These are phyloP conservation scores for Smittia aterrima DNA, from an alignment of 2,888 invertebrate genomes.

Conservation along the genomic window DNA sequence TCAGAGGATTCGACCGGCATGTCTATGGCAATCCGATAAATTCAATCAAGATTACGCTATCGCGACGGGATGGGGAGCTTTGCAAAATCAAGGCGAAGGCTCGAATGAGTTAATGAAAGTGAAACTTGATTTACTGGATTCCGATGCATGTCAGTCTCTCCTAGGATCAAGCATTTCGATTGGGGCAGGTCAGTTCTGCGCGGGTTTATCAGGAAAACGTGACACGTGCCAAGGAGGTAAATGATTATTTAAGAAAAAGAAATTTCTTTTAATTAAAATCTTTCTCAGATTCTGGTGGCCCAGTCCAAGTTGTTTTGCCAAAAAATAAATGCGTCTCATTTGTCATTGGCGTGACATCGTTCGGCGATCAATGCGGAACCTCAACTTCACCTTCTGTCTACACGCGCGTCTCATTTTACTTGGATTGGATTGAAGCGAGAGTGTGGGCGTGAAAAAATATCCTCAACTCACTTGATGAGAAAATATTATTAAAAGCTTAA, in stretches of 20 bases:
- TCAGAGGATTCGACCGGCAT: background rate
- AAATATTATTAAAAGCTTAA: too few species aligned
- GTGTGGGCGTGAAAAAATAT: background rate
- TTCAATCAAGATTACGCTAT: background rate
- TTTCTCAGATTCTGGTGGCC: background rate
- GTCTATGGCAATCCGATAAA: background rate
- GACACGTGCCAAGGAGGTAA: background rate
- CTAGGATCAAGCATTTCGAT: too few species aligned
- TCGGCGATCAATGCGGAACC: background rate
- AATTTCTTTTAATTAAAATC: background rate
- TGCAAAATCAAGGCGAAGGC: background rate
- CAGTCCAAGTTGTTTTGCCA: background rate
- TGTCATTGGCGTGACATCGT: background rate
- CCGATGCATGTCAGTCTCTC: background rate
- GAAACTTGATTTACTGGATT: background rate
- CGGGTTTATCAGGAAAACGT: background rate
- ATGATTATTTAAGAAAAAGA: background rate
- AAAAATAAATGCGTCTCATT: background rate
- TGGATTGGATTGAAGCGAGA: background rate
- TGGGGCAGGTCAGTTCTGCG: background rate
- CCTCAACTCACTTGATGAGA: too few species aligned
- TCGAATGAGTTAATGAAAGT: background rate
- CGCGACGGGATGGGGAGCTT: background rate
- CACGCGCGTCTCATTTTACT: background rate
- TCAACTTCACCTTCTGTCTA: background rate